Conservation (phyloP, 1,140 invertebrate genomes). For the Eumaeus atala region DNA sequence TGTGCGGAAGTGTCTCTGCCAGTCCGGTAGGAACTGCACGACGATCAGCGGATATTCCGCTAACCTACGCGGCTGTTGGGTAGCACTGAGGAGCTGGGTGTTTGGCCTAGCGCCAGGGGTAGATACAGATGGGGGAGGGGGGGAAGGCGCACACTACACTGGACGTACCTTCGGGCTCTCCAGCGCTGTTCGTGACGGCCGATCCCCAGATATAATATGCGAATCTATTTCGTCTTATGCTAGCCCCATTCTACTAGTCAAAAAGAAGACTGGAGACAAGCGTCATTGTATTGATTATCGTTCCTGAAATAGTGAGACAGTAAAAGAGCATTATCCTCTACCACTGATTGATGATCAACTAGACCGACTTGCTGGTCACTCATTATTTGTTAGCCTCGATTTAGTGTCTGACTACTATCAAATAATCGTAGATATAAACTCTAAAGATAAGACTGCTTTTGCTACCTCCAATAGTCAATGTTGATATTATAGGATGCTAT, state of each 20-base stretch:
- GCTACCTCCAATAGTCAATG: constrained; percentile 1
- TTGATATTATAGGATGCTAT: constrained; percentile 4
- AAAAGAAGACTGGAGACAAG: not conserved
- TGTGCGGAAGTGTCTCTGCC: no score
- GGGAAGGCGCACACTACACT: no score
- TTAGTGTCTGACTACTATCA: constrained; percentile 14
- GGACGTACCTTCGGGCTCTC: no score
- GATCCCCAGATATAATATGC: not conserved
- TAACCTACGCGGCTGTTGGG: no score
- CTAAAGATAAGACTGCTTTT: constrained; percentile 11
- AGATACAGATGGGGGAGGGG: no score
- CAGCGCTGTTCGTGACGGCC: no score
- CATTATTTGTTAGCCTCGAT: constrained; percentile 9
- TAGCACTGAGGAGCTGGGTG: no score
- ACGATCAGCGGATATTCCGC: no score
- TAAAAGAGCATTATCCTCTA: constrained; percentile 14
- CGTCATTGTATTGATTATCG: not conserved
- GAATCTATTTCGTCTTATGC: not conserved
- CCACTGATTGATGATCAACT: constrained; percentile 15
- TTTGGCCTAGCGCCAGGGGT: no score
- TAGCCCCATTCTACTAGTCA: not conserved
- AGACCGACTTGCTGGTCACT: constrained; percentile 6
- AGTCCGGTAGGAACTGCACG: no score
- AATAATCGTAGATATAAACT: constrained; percentile 6
- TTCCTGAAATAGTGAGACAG: not conserved